Evolutionary conservation across 2,113 vertebrate species (phyloP), one percentile per base, ranked within the genome.

Genomic region (Telmatochromis sp.): DNA sequence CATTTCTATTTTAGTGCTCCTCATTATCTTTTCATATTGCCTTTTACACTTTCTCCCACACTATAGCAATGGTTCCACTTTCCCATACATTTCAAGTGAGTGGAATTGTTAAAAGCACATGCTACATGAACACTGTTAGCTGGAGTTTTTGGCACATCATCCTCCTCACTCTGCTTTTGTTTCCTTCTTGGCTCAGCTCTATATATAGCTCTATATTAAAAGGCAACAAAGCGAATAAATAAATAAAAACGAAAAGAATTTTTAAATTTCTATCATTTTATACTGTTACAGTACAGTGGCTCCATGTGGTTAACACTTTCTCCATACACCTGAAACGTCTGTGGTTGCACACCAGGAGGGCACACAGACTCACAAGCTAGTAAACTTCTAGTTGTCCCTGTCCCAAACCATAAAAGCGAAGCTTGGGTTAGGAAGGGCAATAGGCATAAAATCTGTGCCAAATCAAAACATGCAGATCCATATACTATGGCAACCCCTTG

Each of bases 391-490:
- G 31, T 2, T 12, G 60, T 65, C 1, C 3, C 21, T 26, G n/a
- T 65, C 2, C 4, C 63, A 21, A 68, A 37, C 35, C 11, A 23
- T 45, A 73, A 47, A 73, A 17, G 21, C 0, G 0, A 26, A 23
- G 8, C 13, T 42, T 42, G n/a, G 6, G 65, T 70, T 42, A 42
- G 21, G 65, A 70, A 23, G 35, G 12, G 37, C n/a, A 70, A 33
- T 11, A 19, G 58, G 15, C 0, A 70, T 70, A 23, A 42, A 70
- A 70, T 42, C 37, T 70, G 65, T 19, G 15, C 35, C 65, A 23
- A 15, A 68, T 68, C n/a, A 42, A 65, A 35, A 33, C 35, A 14
- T 42, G 35, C n/a, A 42, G 37, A 73, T 45, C 37, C 37, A 42
- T 42, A 0, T 33, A 63, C 17, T n/a, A 11, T 63, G 60, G 31